Percentiles rank a stretch among this genome's conserved stretches.
Conservation (phyloP, 2,797 vertebrate genomes). For the Tympanoctomys barrerae region DNA sequence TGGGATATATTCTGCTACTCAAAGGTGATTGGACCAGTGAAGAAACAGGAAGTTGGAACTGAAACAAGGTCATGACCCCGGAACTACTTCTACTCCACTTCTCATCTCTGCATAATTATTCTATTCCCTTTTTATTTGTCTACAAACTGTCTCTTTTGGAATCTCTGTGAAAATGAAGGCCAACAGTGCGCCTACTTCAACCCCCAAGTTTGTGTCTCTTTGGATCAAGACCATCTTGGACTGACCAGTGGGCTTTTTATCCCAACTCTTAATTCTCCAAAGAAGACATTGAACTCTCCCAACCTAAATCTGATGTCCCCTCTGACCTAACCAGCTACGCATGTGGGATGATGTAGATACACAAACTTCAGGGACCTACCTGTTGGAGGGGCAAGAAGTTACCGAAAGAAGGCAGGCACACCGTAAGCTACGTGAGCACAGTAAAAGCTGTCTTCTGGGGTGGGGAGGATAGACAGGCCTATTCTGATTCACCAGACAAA, state of each 20-base stretch:
- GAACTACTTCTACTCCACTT: not conserved
- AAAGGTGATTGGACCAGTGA: not conserved
- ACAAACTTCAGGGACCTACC: not conserved
- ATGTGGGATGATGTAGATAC: not conserved
- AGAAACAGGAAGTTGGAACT: not conserved
- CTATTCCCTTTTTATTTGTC: not conserved
- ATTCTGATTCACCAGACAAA: not conserved
- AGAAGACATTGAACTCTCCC: not conserved
- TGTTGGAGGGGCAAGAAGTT: not conserved
- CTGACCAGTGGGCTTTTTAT: not conserved
- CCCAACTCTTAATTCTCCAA: conserved; percentile 7
- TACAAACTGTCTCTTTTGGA: not conserved
- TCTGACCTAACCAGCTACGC: not conserved
- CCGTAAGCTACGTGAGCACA: not conserved
- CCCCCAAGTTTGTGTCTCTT: not conserved
- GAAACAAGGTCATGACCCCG: not conserved
- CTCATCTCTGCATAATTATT: not conserved
- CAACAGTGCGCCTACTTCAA: not conserved
- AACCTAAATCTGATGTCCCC: not conserved
- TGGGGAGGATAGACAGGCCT: not conserved
- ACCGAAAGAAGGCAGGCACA: not conserved
- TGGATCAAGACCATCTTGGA: not conserved
- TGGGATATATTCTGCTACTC: not conserved
- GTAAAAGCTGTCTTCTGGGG: not conserved
- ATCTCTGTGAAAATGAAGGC: not conserved